Evolutionary conservation across 2,888 invertebrate species (phyloP).

Genomic region (Euzetes globulus): DNA sequence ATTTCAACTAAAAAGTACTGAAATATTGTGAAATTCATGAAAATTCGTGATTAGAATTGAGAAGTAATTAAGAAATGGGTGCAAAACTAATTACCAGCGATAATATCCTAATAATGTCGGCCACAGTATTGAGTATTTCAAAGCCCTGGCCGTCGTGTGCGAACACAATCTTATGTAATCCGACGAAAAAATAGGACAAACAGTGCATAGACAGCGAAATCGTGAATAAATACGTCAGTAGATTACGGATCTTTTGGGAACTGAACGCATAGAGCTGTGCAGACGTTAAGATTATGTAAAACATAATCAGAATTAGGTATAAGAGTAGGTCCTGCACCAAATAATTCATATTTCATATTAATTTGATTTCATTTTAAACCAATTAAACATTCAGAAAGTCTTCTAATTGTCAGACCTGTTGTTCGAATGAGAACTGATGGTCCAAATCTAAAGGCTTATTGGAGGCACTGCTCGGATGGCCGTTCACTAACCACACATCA

Average conservation of each 20-base stretch:
- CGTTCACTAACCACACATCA: slow-evolving; percentile 93
- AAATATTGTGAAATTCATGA: not conserved
- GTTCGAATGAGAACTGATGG: slow-evolving; percentile 93
- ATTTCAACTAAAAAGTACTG: slow-evolving; percentile 8
- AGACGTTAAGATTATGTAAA: slow-evolving; percentile 75
- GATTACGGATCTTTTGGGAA: slow-evolving; percentile 65
- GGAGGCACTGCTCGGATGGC: slow-evolving; percentile 67
- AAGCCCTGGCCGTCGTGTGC: slow-evolving; percentile 83
- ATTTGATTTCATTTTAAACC: not conserved
- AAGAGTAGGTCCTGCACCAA: slow-evolving; percentile 10
- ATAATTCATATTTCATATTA: not conserved
- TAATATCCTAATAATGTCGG: slow-evolving; percentile 84
- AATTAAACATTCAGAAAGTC: not conserved
- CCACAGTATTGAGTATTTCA: slow-evolving; percentile 69
- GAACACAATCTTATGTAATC: slow-evolving; percentile 79
- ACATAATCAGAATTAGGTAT: slow-evolving; percentile 52
- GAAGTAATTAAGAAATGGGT: not conserved
- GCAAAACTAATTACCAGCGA: slow-evolving; percentile 62
- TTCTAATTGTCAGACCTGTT: slow-evolving; percentile 52
- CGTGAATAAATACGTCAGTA: slow-evolving; percentile 77
- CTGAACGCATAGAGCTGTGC: slow-evolving; percentile 84
- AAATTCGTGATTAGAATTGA: slow-evolving; percentile 29
- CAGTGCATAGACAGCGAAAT: slow-evolving; percentile 77
- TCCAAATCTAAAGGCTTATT: slow-evolving; percentile 77
- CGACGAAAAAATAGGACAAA: slow-evolving; percentile 73